Base-by-base conservation (phyloP, 2,113 vertebrate species). In the Zosterops japonicus region DNA sequence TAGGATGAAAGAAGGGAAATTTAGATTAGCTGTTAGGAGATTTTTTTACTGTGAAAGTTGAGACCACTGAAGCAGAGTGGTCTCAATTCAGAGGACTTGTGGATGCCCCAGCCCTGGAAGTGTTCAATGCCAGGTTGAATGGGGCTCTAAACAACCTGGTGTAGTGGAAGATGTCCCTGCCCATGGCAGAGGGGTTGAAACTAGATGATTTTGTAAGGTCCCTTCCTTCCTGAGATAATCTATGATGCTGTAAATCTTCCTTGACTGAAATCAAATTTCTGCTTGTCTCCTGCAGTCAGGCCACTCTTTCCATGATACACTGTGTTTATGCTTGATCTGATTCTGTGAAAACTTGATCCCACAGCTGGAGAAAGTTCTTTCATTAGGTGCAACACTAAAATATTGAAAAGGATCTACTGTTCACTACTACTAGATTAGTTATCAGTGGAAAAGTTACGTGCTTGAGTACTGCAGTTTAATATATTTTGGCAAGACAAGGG, bases 321-420 rank as follows among this genome's bases (percentile, higher is more conserved):
- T 36, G 14, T 64, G 44, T 55, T 77, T 69, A 13, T 89, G 19
- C 28, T 81, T 81, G 65, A 56, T 20, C 33, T 67, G 57, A 94
- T 18, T 69, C 25, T 65, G 13, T 65, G n/a, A 33, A 64, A 90
- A 55, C 35, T 82, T 70, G 28, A 78, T 78, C 35, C 11, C 53
- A 44, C 25, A 82, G 19, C 44, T 82, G 20, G 21, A 57, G 55
- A 23, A 70, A 74, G 7, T 41, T 49, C 8, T 36, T 84, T 46
- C 0, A 0, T 47, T 60, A 44, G 57, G 14, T 55, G 4, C 19
- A 60, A 47, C 12, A 33, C 20, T 56, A 21, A 39, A 92, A 29
- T 79, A 24, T 22, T 92, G 56, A 50, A 75, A 78, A 67, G 28
- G 4, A 41, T 41, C 52, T 77, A 9, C 49, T 76, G 16, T 55